phyloP scores from a whole-genome alignment of 2,113 vertebrate genomes.

The Trichomycterus rosablanca region DNA sequence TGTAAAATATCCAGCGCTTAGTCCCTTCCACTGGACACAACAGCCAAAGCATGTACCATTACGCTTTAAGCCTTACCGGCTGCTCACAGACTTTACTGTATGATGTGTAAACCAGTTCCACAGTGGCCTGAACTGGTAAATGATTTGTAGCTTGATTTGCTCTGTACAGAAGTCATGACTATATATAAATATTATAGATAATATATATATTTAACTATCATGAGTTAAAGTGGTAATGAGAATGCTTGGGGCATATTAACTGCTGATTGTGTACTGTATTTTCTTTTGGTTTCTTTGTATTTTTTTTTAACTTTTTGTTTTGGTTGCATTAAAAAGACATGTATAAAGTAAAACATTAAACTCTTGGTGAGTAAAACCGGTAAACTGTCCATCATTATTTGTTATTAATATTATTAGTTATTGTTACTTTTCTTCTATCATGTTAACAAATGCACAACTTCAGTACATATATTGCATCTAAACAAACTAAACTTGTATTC shows the following conservation, averaged over 20 bases:
- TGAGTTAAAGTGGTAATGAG: constrained; percentile 71
- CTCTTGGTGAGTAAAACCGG: constrained; percentile 62
- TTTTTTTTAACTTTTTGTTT: constrained; percentile 64
- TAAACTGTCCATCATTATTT: background rate
- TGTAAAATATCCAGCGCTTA: constrained; percentile 80
- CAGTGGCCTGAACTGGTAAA: constrained; percentile 73
- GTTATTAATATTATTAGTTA: too few relatives aligned
- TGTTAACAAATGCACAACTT: background rate
- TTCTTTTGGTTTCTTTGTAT: constrained; percentile 52
- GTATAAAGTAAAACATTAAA: constrained; percentile 70
- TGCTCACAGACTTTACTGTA: constrained; percentile 75
- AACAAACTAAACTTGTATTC: too few relatives aligned
- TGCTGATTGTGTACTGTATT: constrained; percentile 69
- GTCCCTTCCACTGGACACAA: constrained; percentile 57
- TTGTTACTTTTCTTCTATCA: background rate
- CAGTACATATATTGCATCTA: too few relatives aligned
- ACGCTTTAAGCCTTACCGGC: constrained; percentile 81
- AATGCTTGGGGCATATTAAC: constrained; percentile 81
- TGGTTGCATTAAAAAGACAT: constrained; percentile 59
- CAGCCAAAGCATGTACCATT: constrained; percentile 96
- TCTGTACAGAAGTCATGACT: constrained; percentile 73
- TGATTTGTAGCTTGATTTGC: constrained; percentile 76
- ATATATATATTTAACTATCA: constrained; percentile 64
- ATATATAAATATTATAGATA: constrained; percentile 55
- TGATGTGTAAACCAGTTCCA: constrained; percentile 71